A percentile compares a stretch with the other conserved stretches of the same genome.
phyloP scores from a whole-genome alignment of 2,888 invertebrate genomes.

The Acanthosoma haemorrhoidale region DNA sequence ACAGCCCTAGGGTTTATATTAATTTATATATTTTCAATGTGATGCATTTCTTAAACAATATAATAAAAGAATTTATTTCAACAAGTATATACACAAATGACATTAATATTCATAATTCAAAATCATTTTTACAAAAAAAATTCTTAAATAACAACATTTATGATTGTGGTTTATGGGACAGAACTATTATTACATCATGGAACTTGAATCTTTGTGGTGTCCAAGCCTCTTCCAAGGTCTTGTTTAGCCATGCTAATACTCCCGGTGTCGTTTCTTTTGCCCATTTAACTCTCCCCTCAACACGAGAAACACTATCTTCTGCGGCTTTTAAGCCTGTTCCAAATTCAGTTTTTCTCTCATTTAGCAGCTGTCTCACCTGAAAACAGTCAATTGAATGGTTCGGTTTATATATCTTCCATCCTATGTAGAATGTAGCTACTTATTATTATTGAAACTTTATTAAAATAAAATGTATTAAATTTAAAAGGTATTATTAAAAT shows the following conservation, averaged over 20 bases:
- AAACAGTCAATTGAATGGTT: not conserved
- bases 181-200: conserved; percentile 37
- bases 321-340: conserved; percentile 65
- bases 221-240: conserved; percentile 38
- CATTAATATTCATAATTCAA: not conserved
- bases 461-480: no score
- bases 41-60: not conserved
- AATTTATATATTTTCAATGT: no score
- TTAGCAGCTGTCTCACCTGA: conserved; percentile 54
- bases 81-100: not conserved
- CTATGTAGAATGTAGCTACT: no score
- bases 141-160: not conserved
- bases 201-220: conserved; percentile 39
- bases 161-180: conserved; percentile 31
- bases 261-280: conserved; percentile 67
- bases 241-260: conserved; percentile 62
- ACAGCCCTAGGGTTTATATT: no score
- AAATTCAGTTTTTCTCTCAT: conserved; percentile 60
- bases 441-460: no score
- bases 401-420: not conserved
- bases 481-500: no score
- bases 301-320: conserved; percentile 64
- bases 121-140: not conserved
- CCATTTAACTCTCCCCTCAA: conserved; percentile 71
- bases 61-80: conserved; percentile 10